Evolutionary conservation across 2,888 invertebrate genomes (phyloP), one percentile per base, ranked within the genome.

Genomic region (Camptogramma bilineatum): DNA sequence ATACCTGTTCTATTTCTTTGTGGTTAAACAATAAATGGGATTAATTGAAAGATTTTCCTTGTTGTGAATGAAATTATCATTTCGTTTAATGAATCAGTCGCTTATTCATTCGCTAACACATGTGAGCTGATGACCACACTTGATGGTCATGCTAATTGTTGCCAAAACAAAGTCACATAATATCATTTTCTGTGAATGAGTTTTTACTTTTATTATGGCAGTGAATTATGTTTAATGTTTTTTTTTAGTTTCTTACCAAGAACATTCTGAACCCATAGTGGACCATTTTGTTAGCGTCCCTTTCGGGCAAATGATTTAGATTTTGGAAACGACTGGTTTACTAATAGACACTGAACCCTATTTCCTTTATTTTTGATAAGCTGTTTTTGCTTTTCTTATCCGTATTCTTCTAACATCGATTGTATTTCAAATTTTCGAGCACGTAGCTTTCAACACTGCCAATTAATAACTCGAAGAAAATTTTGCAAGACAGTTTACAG

Each of bases 71-170:
- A 56, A 61, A 52, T 44, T 31, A 48, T 47, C 24, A 31, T 18
- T 62, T 47, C 4, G 17, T 34, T 9, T n/a, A 50, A 55, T 65
- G 61, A 65, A 61, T 61, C 52, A 65, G 2, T 10, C 10, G 21
- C 53, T 61, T 57, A 65, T 57, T 61, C 61, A 65, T 50, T 53
- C 16, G 19, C 13, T 31, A 55, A 48, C 21, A 39, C 19, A 52
- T 54, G 52, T 21, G 51, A 47, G 19, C 10, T 31, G 52, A 52
- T 63, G 53, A 58, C 31, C 31, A 28, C 51, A 21, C 46, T 42
- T 48, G 17, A 48, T 56, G 52, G 52, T 21, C 34, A 52, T 24
- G 55, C 28, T 47, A n/a, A 39, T 52, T 64, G 52, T 34, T 54
- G 64, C 59, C 50, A 50, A 57, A 57, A 51, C 52, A 53, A 48